These are phyloP conservation scores for Bombycilla garrulus DNA, from an alignment of 2,113 vertebrate species.

Conservation along the genomic window DNA sequence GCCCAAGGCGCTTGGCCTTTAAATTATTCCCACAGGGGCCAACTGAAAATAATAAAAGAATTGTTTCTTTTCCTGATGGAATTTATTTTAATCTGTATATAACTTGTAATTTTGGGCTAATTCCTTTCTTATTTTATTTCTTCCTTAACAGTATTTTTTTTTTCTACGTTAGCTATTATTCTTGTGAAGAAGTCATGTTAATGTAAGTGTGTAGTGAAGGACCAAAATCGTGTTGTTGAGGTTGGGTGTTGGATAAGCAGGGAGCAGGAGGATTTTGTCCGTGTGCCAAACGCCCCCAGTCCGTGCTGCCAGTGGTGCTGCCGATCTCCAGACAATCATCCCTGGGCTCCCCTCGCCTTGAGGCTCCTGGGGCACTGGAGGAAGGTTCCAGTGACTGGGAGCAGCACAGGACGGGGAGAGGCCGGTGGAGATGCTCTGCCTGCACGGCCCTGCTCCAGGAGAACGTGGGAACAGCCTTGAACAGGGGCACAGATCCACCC, in stretches of 20 bases:
- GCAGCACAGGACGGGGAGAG: background rate
- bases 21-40: constrained; percentile 79
- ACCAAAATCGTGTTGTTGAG: no score
- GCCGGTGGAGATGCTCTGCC: background rate
- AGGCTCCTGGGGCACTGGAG: background rate
- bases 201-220: no score
- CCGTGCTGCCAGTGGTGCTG: background rate
- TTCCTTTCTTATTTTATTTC: constrained; percentile 78
- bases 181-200: no score
- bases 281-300: constrained; percentile 86
- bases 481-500: background rate
- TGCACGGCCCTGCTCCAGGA: background rate
- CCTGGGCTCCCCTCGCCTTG: background rate
- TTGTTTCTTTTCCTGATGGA: constrained; percentile 69
- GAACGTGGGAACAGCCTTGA: accelerated
- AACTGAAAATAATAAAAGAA: constrained; percentile 65
- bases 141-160: constrained; percentile 89
- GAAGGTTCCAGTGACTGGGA: background rate
- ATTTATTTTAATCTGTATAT: constrained; percentile 83
- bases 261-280: constrained; percentile 66
- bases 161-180: background rate
- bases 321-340: constrained; percentile 81
- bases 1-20: constrained; percentile 64
- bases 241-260: no score
- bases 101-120: constrained; percentile 77